Conservation (phyloP, 2,888 invertebrate genomes). For the Stenurella melanura region DNA sequence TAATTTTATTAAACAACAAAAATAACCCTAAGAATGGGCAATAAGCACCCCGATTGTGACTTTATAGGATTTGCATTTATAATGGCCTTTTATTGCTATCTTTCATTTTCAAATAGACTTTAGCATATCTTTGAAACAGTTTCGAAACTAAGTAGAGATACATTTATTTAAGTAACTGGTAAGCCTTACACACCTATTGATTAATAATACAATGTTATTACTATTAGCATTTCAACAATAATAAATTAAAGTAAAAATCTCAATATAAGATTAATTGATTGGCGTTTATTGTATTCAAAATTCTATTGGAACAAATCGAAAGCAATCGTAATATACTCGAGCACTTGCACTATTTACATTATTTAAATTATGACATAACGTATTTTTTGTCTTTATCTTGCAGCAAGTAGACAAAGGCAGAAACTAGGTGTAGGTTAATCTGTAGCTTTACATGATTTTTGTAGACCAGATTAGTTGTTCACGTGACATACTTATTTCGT, state of each 20-base stretch:
- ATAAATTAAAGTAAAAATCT: not conserved
- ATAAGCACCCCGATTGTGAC: no score
- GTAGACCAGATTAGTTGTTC: constrained; percentile 12
- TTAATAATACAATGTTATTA: not conserved
- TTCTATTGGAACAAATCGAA: constrained; percentile 17
- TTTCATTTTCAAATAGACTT: no score
- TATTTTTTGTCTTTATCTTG: constrained; percentile 4
- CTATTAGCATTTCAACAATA: constrained; percentile 8
- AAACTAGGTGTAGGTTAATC: constrained; percentile 34
- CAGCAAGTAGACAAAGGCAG: constrained; percentile 21
- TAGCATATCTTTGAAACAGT: not conserved
- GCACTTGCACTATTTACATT: constrained; percentile 34
- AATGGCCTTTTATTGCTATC: no score
- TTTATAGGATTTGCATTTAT: no score
- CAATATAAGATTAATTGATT: constrained; percentile 20
- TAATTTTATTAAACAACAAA: no score
- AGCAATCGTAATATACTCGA: constrained; percentile 21
- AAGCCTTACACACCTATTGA: not conserved
- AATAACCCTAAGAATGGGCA: no score
- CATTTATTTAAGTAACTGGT: not conserved
- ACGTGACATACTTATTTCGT: constrained; percentile 9
- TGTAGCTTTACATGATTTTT: constrained; percentile 24
- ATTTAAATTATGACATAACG: constrained; percentile 35
- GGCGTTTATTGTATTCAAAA: constrained; percentile 29
- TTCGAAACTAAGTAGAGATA: not conserved